Evolutionary conservation across 2,888 invertebrate genomes (phyloP).

Genomic region (Antheraea yamamai): DNA sequence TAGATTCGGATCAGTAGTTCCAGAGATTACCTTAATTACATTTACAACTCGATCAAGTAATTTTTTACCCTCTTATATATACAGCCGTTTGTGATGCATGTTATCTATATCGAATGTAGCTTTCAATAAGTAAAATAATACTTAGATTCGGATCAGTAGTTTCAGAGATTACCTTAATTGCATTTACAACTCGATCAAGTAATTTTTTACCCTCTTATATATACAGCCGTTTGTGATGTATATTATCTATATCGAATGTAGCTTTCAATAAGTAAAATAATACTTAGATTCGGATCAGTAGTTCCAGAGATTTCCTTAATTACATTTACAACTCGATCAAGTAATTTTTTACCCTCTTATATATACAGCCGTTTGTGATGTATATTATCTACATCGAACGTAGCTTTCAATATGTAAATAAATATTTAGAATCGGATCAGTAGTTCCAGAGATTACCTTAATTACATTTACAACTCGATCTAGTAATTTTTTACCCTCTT

Average conservation of each 20-base stretch:
- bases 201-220: too few species aligned
- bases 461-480: background rate
- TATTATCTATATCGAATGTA: background rate
- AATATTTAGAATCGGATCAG: too few species aligned
- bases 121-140: background rate
- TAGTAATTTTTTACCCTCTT: too few species aligned
- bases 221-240: background rate
- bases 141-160: too few species aligned
- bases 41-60: background rate
- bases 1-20: too few species aligned
- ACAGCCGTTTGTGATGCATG: too few species aligned
- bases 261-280: background rate
- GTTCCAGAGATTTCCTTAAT: background rate
- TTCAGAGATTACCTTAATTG: background rate
- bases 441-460: background rate
- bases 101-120: background rate
- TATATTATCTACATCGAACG: too few species aligned
- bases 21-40: background rate
- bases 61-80: too few species aligned
- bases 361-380: too few species aligned
- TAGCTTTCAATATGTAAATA: background rate
- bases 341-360: too few species aligned
- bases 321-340: background rate
- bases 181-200: background rate
- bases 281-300: too few species aligned